phyloP scores from a whole-genome alignment of 2,888 invertebrate genomes.

The Yponomeuta cagnagella region DNA sequence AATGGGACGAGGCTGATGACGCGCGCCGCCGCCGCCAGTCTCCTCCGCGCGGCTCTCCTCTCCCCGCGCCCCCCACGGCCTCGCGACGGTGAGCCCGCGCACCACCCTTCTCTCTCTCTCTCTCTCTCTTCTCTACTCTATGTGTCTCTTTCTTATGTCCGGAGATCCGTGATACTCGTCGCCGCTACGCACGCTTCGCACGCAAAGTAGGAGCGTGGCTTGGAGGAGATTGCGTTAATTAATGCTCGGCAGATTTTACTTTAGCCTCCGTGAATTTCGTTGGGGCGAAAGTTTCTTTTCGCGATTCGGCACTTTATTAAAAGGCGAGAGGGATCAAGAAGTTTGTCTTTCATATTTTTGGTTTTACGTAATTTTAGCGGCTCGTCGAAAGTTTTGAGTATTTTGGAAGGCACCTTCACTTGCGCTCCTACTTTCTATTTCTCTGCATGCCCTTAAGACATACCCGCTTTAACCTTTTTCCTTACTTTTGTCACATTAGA shows the following conservation, averaged over 20 bases:
- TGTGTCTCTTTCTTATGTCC: slow-evolving; percentile 43
- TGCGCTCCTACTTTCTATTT: slow-evolving; percentile 66
- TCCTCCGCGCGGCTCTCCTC: slow-evolving; percentile 72
- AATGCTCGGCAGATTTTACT: background rate
- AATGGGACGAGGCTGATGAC: slow-evolving; percentile 78
- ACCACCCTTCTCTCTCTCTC: slow-evolving; percentile 56
- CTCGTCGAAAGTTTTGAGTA: slow-evolving; percentile 11
- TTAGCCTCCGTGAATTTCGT: background rate
- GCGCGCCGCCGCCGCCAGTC: slow-evolving; percentile 69
- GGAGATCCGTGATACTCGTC: slow-evolving; percentile 54
- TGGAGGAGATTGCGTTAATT: background rate
- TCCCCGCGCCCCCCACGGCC: slow-evolving; percentile 61
- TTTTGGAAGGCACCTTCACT: slow-evolving; percentile 9
- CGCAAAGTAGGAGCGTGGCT: slow-evolving; percentile 67
- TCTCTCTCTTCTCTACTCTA: slow-evolving; percentile 28
- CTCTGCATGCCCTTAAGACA: slow-evolving; percentile 57
- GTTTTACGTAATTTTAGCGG: background rate
- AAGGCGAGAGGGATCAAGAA: background rate
- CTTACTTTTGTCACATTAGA: slow-evolving; percentile 35
- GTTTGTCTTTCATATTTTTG: slow-evolving; percentile 7
- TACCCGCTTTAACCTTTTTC: slow-evolving; percentile 43
- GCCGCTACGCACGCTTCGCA: slow-evolving; percentile 71
- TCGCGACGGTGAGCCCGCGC: slow-evolving; percentile 70
- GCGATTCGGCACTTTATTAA: slow-evolving; percentile 10
- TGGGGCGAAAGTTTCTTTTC: background rate